These are phyloP conservation scores for Formica exsecta DNA, from an alignment of 1,140 invertebrate species.

Conservation along the genomic window DNA sequence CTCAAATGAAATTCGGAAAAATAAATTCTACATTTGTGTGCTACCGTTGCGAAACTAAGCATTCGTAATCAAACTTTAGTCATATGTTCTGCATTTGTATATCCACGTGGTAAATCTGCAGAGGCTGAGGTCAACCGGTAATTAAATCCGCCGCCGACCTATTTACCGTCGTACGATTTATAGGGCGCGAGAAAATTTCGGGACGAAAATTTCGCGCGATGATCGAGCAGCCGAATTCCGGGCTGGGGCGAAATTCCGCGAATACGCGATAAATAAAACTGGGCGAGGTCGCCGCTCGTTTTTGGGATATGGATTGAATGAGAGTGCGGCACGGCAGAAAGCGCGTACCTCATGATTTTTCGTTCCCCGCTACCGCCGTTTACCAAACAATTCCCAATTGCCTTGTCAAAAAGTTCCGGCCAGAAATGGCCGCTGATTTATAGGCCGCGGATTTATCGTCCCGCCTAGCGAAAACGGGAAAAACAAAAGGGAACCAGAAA, in stretches of 20 bases:
- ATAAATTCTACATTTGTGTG: background rate
- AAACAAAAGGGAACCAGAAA: constrained; percentile 26
- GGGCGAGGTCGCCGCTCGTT: constrained; percentile 43
- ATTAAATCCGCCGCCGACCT: constrained; percentile 52
- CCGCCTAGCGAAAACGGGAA: constrained; percentile 58
- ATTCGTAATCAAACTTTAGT: constrained; percentile 18
- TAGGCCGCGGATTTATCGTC: constrained; percentile 74
- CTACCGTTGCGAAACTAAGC: constrained; percentile 29
- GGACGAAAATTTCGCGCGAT: constrained; percentile 41
- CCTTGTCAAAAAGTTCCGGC: constrained; percentile 81
- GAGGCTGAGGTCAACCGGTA: constrained; percentile 37
- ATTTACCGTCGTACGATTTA: constrained; percentile 53
- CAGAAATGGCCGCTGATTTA: constrained; percentile 81
- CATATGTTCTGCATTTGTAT: constrained; percentile 14
- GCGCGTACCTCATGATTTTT: constrained; percentile 78
- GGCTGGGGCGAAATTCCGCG: constrained; percentile 61
- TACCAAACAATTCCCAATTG: constrained; percentile 83
- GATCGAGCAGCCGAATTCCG: constrained; percentile 66
- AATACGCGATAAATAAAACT: constrained; percentile 73
- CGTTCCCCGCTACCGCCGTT: constrained; percentile 71
- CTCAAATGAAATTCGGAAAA: background rate
- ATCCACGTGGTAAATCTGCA: constrained; percentile 11
- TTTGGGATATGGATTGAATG: constrained; percentile 71
- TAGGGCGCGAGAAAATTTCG: constrained; percentile 56
- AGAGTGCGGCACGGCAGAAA: constrained; percentile 67